phyloP scores from a whole-genome alignment of 2,113 vertebrate genomes.

The Alligator sinensis region DNA sequence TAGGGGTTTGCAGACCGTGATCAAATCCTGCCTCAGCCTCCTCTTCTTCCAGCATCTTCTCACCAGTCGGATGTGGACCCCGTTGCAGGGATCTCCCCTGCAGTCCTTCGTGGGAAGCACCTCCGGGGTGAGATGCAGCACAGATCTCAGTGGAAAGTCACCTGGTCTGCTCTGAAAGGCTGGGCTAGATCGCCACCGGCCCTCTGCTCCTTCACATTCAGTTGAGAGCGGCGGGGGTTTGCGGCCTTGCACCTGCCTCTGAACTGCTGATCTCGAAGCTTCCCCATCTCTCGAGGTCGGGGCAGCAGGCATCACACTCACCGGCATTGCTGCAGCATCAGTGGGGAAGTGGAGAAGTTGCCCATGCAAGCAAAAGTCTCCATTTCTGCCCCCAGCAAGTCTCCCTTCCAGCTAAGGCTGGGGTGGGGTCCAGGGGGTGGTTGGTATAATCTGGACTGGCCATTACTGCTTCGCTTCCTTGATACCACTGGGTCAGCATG shows the following conservation, averaged over 20 bases:
- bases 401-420: neutral
- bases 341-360: neutral
- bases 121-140: too few relatives aligned
- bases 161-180: too few relatives aligned
- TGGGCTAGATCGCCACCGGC: too few relatives aligned
- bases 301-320: neutral
- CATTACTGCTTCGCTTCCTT: neutral
- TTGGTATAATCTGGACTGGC: neutral
- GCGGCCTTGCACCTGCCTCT: neutral
- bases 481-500: neutral
- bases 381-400: neutral
- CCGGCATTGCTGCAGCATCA: too few relatives aligned
- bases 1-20: too few relatives aligned
- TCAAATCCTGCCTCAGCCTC: too few relatives aligned
- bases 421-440: neutral
- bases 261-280: neutral
- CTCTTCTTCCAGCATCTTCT: too few relatives aligned
- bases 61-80: too few relatives aligned
- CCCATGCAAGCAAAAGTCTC: neutral
- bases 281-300: neutral
- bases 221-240: neutral
- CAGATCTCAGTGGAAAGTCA: too few relatives aligned
- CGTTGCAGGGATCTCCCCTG: too few relatives aligned
- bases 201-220: neutral
- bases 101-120: too few relatives aligned